Conservation (phyloP, 1,140 invertebrate genomes). For the Neotoxoptera formosana region DNA sequence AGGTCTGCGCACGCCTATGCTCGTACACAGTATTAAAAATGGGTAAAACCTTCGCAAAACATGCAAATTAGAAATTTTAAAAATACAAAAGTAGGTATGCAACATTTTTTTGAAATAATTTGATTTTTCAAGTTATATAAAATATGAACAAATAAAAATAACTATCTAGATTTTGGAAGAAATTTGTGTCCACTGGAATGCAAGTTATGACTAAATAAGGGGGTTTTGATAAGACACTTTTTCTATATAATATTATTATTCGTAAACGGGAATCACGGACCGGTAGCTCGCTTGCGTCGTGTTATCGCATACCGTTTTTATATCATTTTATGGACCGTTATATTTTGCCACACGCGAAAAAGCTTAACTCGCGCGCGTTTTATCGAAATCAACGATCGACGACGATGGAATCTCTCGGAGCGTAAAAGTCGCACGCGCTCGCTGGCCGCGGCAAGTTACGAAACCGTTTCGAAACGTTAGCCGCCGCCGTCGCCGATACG, state of each 20-base stretch:
- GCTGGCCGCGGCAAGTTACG: not conserved
- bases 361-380: not conserved
- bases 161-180: not conserved
- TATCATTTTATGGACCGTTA: not conserved
- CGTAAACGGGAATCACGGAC: not conserved
- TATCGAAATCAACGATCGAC: not conserved
- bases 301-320: not conserved
- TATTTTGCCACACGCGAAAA: not conserved
- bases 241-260: not conserved
- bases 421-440: not conserved
- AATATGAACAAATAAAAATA: not conserved
- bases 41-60: no score
- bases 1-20: no score
- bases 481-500: not conserved
- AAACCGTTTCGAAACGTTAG: conserved; percentile 36
- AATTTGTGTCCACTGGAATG: not conserved
- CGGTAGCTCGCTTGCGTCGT: not conserved
- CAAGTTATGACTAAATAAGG: no score
- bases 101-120: no score
- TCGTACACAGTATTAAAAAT: not conserved
- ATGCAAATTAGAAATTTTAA: no score
- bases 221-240: no score
- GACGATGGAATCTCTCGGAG: not conserved
- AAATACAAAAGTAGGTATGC: no score
- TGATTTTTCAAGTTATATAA: no score